Conservation (phyloP, 1,140 invertebrate genomes). For the Venturia canescens region DNA sequence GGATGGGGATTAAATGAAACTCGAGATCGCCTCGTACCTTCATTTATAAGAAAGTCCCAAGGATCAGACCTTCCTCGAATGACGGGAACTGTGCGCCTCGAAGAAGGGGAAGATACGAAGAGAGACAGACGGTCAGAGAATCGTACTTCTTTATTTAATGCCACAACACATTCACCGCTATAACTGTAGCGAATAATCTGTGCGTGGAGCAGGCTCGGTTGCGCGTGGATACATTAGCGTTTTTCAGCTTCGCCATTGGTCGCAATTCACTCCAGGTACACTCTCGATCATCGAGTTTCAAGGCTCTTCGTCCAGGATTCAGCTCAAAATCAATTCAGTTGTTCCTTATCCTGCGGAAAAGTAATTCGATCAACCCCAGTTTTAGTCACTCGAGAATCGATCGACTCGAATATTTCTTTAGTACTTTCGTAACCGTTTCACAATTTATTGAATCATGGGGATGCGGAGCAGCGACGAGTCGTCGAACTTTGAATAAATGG, state of each 20-base stretch:
- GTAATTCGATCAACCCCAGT: too few species aligned
- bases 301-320: slow-evolving; percentile 45
- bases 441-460: too few species aligned
- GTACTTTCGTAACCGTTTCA: too few species aligned
- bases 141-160: neutral
- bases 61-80: slow-evolving; percentile 68
- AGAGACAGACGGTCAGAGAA: neutral
- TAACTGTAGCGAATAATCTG: neutral
- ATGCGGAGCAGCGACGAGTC: too few species aligned
- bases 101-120: slow-evolving; percentile 8
- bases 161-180: neutral
- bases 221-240: neutral
- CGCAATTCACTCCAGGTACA: slow-evolving; percentile 50
- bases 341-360: too few species aligned
- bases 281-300: slow-evolving; percentile 66
- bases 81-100: neutral
- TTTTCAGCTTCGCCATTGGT: slow-evolving; percentile 36
- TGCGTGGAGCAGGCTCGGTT: neutral
- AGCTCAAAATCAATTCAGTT: neutral
- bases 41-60: slow-evolving; percentile 75
- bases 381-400: too few species aligned
- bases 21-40: slow-evolving; percentile 62
- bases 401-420: too few species aligned
- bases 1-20: slow-evolving; percentile 69
- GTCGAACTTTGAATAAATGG: too few species aligned